Conservation (phyloP, 1,140 invertebrate genomes). For the Pogonomyrmex barbatus region DNA sequence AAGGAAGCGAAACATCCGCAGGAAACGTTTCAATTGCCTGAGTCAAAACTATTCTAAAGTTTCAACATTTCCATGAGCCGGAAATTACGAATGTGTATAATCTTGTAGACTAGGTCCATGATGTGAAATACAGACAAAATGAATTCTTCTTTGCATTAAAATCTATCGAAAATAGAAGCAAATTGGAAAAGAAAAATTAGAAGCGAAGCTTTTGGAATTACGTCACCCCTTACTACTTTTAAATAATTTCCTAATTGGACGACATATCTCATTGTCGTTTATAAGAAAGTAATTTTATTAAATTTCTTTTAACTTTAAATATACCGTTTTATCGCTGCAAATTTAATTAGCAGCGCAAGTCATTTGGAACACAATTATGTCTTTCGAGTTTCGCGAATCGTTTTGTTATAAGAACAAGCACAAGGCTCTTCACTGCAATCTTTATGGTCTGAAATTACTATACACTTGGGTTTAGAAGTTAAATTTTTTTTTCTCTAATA, state of each 20-base stretch:
- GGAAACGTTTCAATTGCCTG: constrained; percentile 63
- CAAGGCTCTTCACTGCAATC: not conserved
- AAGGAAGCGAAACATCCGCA: constrained; percentile 69
- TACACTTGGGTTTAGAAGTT: constrained; percentile 1
- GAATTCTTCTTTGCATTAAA: not conserved
- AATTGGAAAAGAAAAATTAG: not conserved
- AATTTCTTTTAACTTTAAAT: not conserved
- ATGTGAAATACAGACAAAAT: not conserved
- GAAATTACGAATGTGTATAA: not conserved
- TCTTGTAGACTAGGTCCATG: not conserved
- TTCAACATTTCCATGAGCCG: constrained; percentile 44
- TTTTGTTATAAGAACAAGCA: constrained; percentile 10
- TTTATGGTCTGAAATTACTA: constrained; percentile 34
- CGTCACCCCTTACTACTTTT: not conserved
- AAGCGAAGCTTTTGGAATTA: not conserved
- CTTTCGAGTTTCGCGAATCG: constrained; percentile 16
- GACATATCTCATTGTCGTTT: not conserved
- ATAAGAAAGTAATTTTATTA: not conserved
- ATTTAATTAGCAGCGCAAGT: constrained; percentile 11
- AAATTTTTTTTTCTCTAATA: constrained; percentile 26
- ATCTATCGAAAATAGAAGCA: not conserved
- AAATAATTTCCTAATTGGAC: not conserved
- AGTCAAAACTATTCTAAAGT: constrained; percentile 30
- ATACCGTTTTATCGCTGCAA: not conserved
- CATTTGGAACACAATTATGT: constrained; percentile 10